A percentile compares a stretch with the other conserved stretches of the same genome.
Conservation (phyloP, 1,140 invertebrate genomes). For the Lepidostoma basale region DNA sequence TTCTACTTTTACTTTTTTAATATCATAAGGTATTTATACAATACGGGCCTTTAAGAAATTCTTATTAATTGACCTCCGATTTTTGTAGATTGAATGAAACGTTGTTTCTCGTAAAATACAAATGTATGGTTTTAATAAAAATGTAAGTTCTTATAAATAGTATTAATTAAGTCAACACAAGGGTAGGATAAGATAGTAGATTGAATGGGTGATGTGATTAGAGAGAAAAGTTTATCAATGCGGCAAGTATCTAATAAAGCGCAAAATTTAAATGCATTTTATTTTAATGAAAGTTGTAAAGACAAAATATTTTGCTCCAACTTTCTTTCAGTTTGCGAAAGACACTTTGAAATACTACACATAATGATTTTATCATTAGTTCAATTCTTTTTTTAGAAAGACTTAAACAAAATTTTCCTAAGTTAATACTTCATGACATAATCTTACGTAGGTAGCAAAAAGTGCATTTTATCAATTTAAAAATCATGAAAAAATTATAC, state of each 20-base stretch:
- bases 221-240: neutral
- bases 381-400: constrained; percentile 15
- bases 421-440: constrained; percentile 25
- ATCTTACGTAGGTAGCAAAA: too few relatives aligned
- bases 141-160: too few relatives aligned
- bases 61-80: too few relatives aligned
- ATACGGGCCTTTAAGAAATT: too few relatives aligned
- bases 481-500: constrained; percentile 25
- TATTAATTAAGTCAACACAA: too few relatives aligned
- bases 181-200: too few relatives aligned
- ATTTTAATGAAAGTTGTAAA: neutral
- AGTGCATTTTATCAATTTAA: constrained; percentile 34
- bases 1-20: too few relatives aligned
- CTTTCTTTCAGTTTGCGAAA: constrained; percentile 7
- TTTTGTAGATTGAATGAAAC: too few relatives aligned
- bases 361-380: neutral
- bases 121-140: too few relatives aligned
- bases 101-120: too few relatives aligned
- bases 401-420: constrained; percentile 10
- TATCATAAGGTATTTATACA: too few relatives aligned
- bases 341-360: neutral
- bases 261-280: neutral
- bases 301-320: neutral
- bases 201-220: too few relatives aligned
- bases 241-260: neutral